These are phyloP conservation scores for Yponomeuta sedellus DNA, from an alignment of 2,888 invertebrate genomes.

Conservation along the genomic window DNA sequence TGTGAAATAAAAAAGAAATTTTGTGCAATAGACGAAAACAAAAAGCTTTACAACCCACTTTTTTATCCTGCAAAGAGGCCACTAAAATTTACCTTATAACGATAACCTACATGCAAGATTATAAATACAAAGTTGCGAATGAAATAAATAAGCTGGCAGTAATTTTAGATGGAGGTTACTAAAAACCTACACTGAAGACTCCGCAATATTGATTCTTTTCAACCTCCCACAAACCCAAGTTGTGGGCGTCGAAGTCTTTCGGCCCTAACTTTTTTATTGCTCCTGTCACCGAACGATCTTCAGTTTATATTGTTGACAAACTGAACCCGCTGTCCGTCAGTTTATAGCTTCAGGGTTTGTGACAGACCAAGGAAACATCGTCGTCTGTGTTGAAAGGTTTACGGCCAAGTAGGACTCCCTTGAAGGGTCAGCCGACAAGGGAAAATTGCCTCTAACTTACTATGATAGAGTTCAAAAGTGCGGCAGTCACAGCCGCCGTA, in stretches of 20 bases:
- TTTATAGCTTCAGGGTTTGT: slow-evolving; percentile 42
- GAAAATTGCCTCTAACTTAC: slow-evolving; percentile 43
- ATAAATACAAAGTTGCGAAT: too few species aligned
- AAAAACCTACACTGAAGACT: too few species aligned
- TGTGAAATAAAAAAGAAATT: too few species aligned
- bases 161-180: too few species aligned
- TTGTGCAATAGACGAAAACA: too few species aligned
- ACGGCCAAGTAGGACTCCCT: slow-evolving; percentile 25
- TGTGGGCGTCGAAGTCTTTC: neutral
- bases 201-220: neutral
- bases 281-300: slow-evolving; percentile 27
- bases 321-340: slow-evolving; percentile 39
- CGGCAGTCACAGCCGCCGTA: neutral
- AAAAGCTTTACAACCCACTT: too few species aligned
- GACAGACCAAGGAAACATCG: slow-evolving; percentile 43
- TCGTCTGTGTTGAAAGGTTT: slow-evolving; percentile 50
- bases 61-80: too few species aligned
- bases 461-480: neutral
- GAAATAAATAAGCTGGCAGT: too few species aligned
- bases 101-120: too few species aligned
- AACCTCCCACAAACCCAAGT: neutral
- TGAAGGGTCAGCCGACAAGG: slow-evolving; percentile 17
- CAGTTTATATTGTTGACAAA: slow-evolving; percentile 55
- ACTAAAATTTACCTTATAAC: too few species aligned
- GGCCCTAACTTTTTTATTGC: neutral